phyloP scores from a whole-genome alignment of 2,113 vertebrate genomes.

The Pituophis catenifer region DNA sequence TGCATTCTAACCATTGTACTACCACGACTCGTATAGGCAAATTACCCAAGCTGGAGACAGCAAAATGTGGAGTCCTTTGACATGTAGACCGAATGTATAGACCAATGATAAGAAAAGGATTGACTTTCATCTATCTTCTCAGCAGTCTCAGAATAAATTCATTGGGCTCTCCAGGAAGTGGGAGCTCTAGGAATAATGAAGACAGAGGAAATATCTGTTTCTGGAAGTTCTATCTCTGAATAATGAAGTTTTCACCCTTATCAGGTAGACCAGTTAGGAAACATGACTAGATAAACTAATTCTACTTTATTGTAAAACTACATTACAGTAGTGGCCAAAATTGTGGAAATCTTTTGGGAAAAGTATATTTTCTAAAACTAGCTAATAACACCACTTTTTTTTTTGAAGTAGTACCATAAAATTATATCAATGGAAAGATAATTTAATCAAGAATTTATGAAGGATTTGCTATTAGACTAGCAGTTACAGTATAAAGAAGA shows the following conservation, averaged over 20 bases:
- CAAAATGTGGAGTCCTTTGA: neutral
- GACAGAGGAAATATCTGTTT: neutral
- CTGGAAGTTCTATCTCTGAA: neutral
- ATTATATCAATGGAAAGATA: too few species aligned
- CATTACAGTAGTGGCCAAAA: too few species aligned
- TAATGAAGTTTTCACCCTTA: neutral
- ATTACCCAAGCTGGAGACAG: neutral
- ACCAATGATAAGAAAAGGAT: neutral
- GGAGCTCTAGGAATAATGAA: neutral
- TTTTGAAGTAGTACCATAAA: too few species aligned
- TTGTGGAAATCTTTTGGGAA: too few species aligned
- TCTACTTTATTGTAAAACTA: neutral
- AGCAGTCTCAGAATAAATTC: neutral
- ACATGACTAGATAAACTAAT: neutral
- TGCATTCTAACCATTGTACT: neutral
- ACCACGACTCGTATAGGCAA: neutral
- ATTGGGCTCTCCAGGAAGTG: neutral
- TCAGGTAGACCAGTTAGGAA: neutral
- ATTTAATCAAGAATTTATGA: too few species aligned
- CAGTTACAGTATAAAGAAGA: too few species aligned
- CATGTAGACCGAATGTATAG: neutral
- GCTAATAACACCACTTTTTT: too few species aligned
- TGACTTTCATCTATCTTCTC: neutral
- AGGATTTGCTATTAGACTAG: too few species aligned
- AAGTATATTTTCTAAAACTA: too few species aligned